Base-by-base conservation (phyloP, 2,113 vertebrate species). In the Chionis minor region DNA sequence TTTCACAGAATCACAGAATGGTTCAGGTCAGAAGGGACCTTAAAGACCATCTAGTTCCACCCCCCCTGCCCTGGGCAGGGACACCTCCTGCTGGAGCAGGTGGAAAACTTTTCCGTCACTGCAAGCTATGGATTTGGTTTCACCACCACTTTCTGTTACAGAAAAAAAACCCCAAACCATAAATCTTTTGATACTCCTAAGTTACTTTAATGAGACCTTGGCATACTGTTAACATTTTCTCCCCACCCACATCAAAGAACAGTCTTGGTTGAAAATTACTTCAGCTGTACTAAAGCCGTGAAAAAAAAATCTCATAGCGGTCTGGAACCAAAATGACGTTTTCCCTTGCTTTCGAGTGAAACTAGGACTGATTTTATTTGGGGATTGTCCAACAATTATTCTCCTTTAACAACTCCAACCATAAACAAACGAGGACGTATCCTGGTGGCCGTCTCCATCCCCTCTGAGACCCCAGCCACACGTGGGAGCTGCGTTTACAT, bases 391-490 rank as follows among this genome's bases (percentile, higher is more conserved):
- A n/a, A 4, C 21, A n/a, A 11, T 62, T 23, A 27, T 52, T 74
- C 56, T 24, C 62, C 23, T 83, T 44, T n/a, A 44, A 12, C 18
- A 35, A 13, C 69, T 71, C 27, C 72, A 45, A 20, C 2, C 23
- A 26, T 4, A 56, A 74, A 21, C 38, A 33, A 59, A 4, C 0
- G 26, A 52, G 20, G 45, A 26, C 0, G 1, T 7, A 6, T 14
- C 51, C 59, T 65, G 0, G 0, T 14, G 30, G 30, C 19, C 27
- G 44, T 10, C 49, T 78, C 59, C 24, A 16, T 28, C 24, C 49
- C 30, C 26, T 14, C 59, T 9, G 26, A 44, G 56, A 30, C 14
- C 35, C 5, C 47, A 56, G 14, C 27, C 28, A 8, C 16, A 8
- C 0, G 5, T 27, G 32, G 42, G 33, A 58, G 32, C 27, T 40